These are phyloP conservation scores for Tenthredo distinguenda DNA, from an alignment of 2,888 invertebrate genomes.

Conservation along the genomic window DNA sequence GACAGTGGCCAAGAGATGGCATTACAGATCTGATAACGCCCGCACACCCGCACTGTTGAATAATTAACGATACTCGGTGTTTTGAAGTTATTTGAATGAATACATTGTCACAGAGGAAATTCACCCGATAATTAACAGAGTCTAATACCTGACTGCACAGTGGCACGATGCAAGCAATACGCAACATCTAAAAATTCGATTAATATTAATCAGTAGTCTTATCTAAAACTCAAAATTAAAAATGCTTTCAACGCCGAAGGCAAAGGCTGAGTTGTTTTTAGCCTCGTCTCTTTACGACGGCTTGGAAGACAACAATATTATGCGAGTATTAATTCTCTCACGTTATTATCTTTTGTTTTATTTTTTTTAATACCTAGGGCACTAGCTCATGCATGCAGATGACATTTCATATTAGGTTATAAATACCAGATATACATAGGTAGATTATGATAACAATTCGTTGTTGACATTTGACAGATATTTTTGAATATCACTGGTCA, in stretches of 20 bases:
- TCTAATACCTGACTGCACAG: not conserved
- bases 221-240: not conserved
- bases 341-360: not conserved
- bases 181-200: not conserved
- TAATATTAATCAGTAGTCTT: not conserved
- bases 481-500: not conserved
- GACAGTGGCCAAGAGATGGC: not conserved
- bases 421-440: not conserved
- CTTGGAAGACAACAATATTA: slow-evolving; percentile 82
- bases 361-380: not conserved
- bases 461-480: not conserved
- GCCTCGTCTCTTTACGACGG: slow-evolving; percentile 82
- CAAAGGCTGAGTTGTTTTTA: slow-evolving; percentile 71
- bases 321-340: slow-evolving; percentile 76
- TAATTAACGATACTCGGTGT: not conserved
- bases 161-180: not conserved
- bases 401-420: slow-evolving; percentile 12
- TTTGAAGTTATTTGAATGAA: not conserved
- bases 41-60: not conserved
- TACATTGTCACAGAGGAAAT: not conserved
- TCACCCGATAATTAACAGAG: not conserved
- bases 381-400: not conserved
- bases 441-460: not conserved
- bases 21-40: not conserved
- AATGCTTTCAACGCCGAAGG: slow-evolving; percentile 64